phyloP scores from a whole-genome alignment of 2,113 vertebrate species.

The Oreochromis niloticus region DNA sequence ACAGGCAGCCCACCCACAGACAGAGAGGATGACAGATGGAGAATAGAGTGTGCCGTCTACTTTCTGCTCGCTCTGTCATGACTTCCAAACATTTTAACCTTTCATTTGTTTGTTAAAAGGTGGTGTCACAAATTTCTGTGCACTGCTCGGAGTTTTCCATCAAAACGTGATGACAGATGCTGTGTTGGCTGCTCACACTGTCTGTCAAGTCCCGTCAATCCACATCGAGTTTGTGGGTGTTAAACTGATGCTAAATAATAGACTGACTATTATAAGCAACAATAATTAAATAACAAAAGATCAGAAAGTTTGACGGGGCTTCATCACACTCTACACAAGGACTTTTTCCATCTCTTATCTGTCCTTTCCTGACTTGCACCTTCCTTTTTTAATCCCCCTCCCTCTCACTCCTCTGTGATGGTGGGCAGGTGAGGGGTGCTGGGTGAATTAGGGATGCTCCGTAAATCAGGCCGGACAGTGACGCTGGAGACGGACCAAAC shows the following conservation, averaged over 20 bases:
- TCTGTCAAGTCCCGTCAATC: not conserved
- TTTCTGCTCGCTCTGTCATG: not conserved
- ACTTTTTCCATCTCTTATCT: not conserved
- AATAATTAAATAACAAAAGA: not conserved
- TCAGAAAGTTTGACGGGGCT: not conserved
- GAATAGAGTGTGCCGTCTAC: not conserved
- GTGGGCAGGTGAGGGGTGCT: slow-evolving; percentile 62
- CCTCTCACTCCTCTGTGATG: slow-evolving; percentile 65
- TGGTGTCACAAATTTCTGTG: not conserved
- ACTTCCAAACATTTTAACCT: not conserved
- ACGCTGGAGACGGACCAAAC: slow-evolving; percentile 76
- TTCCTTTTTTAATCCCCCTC: not conserved
- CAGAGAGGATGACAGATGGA: not conserved
- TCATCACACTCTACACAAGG: not conserved
- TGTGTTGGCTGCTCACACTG: not conserved
- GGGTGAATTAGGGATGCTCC: slow-evolving; percentile 52
- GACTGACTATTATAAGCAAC: not conserved
- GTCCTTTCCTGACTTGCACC: not conserved
- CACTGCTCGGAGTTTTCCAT: not conserved
- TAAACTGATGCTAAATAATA: not conserved
- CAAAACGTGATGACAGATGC: not conserved
- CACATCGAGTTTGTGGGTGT: not conserved
- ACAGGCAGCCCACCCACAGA: not conserved
- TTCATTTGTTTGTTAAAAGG: not conserved
- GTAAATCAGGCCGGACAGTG: slow-evolving; percentile 54